Evolutionary conservation across 1,140 invertebrate genomes (phyloP).

Genomic region (Caenorhabditis remanei): DNA sequence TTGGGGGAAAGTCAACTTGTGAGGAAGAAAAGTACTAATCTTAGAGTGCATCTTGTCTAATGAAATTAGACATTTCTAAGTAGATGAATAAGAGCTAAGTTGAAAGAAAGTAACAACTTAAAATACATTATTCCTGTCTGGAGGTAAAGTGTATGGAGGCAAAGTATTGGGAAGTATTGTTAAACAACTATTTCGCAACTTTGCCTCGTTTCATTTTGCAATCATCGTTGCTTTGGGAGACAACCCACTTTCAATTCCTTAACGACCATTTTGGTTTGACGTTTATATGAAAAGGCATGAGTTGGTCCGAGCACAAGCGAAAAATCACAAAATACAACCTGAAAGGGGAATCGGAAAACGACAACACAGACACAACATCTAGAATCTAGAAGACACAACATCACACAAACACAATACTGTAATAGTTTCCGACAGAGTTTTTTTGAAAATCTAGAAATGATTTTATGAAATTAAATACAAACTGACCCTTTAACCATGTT

Average conservation of each 20-base stretch:
- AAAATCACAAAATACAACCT: background rate
- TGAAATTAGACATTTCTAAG: background rate
- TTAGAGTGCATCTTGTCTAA: background rate
- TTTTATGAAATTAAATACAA: background rate
- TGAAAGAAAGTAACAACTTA: background rate
- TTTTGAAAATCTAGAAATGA: background rate
- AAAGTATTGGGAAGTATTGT: background rate
- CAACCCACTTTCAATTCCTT: background rate
- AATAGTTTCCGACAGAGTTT: constrained; percentile 12
- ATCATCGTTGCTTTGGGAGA: constrained; percentile 33
- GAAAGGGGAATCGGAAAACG: background rate
- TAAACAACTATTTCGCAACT: background rate
- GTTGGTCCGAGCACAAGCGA: background rate
- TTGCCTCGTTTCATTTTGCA: constrained; percentile 1
- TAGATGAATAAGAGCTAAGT: background rate
- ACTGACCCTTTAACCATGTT: constrained; percentile 58
- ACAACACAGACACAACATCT: background rate
- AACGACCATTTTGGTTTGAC: constrained; percentile 18
- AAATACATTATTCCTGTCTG: background rate
- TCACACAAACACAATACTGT: background rate
- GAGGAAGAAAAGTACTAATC: background rate
- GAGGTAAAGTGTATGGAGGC: background rate
- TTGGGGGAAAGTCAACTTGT: background rate
- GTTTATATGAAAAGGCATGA: background rate
- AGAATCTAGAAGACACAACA: background rate